Evolutionary conservation across 2,113 vertebrate species (phyloP).

Genomic region (Brachirus orientalis): DNA sequence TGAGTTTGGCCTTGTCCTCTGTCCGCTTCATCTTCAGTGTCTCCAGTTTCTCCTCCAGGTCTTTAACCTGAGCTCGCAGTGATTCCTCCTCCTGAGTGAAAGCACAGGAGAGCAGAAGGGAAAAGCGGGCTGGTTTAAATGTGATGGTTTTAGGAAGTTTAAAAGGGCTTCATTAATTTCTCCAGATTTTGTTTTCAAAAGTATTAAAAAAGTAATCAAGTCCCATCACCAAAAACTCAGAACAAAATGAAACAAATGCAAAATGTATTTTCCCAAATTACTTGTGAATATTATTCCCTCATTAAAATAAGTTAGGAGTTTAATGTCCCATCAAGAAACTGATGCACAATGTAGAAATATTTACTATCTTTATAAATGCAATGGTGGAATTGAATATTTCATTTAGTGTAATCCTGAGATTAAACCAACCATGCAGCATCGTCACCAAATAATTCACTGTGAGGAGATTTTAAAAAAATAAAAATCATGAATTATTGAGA

Average conservation of each 20-base stretch:
- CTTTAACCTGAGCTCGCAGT: conserved; percentile 89
- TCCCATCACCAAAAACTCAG: conserved; percentile 7
- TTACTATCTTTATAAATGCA: too few relatives aligned
- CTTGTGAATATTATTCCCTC: too few relatives aligned
- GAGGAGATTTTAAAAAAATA: conserved; percentile 3
- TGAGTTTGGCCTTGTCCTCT: conserved; percentile 96
- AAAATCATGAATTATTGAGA: neutral
- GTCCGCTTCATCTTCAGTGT: conserved; percentile 92
- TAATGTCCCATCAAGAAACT: neutral
- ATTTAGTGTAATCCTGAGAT: neutral
- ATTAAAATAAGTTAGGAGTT: too few relatives aligned
- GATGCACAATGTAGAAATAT: too few relatives aligned
- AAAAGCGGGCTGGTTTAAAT: neutral
- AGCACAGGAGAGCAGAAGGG: neutral
- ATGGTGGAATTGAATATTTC: neutral
- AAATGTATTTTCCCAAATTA: too few relatives aligned
- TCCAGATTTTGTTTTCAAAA: neutral
- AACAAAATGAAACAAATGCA: too few relatives aligned
- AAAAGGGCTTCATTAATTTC: neutral
- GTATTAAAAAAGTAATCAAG: neutral
- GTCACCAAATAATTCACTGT: neutral
- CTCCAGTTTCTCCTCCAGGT: conserved; percentile 97
- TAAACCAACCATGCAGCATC: conserved; percentile 43
- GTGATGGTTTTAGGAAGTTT: neutral
- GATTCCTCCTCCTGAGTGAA: conserved; percentile 88